Conservation (phyloP, 2,797 vertebrate genomes). For the Menidia menidia region DNA sequence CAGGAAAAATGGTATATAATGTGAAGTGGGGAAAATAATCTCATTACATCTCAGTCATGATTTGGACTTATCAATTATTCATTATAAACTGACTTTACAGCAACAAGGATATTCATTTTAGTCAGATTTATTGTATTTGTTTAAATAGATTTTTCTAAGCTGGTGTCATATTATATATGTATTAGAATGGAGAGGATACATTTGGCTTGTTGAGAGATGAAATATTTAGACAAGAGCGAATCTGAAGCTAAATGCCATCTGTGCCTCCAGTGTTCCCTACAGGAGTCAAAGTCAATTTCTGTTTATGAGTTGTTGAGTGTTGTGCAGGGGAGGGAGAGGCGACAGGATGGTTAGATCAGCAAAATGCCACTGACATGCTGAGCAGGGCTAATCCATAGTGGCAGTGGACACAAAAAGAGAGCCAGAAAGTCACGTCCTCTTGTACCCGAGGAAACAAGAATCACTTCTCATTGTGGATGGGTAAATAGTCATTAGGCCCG, state of each 20-base stretch:
- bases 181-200: conserved; percentile 76
- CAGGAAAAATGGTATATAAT: conserved; percentile 44
- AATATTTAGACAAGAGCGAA: conserved; percentile 80
- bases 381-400: conserved; percentile 73
- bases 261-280: conserved; percentile 76
- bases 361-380: conserved; percentile 73
- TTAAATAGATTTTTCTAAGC: conserved; percentile 59
- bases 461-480: conserved; percentile 68
- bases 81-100: conserved; percentile 63
- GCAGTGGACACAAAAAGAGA: conserved; percentile 68
- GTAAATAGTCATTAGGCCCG: conserved; percentile 68
- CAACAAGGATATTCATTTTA: conserved; percentile 66
- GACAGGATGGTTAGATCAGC: conserved; percentile 72
- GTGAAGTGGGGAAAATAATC: conserved; percentile 44
- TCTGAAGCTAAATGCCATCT: conserved; percentile 79
- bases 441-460: conserved; percentile 67
- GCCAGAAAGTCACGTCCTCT: conserved; percentile 66
- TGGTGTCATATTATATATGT: conserved; percentile 77
- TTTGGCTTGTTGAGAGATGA: conserved; percentile 77
- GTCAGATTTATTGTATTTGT: conserved; percentile 65
- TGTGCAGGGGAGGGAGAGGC: conserved; percentile 65
- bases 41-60: conserved; percentile 71
- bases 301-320: conserved; percentile 75
- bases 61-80: conserved; percentile 73
- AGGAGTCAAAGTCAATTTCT: conserved; percentile 79